These are phyloP conservation scores for Sclerurus mexicanus DNA, from an alignment of 2,113 vertebrate species.

Conservation along the genomic window DNA sequence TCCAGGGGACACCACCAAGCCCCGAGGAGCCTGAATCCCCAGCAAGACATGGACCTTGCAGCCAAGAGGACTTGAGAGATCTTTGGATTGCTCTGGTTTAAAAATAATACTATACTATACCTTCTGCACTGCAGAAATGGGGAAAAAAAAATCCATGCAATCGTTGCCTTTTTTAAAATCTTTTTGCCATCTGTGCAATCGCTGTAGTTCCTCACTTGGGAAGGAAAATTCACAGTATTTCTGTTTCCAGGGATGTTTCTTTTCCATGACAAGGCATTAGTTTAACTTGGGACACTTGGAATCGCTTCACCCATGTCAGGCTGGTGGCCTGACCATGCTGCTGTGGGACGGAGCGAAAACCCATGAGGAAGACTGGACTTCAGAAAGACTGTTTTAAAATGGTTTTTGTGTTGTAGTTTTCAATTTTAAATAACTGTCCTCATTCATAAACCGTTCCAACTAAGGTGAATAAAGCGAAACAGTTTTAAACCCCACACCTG, in stretches of 20 bases:
- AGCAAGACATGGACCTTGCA: fast-evolving
- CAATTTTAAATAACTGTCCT: constrained; percentile 34
- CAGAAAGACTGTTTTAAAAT: background rate
- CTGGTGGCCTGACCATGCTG: background rate
- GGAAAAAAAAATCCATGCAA: background rate
- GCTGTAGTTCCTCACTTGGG: background rate
- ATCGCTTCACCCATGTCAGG: background rate
- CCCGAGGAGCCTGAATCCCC: background rate
- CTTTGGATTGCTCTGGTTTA: background rate
- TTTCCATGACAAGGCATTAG: background rate
- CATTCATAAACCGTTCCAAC: background rate
- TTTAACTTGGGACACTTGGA: background rate
- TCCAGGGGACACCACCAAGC: background rate
- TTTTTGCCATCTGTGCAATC: background rate
- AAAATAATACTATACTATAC: background rate
- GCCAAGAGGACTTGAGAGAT: background rate
- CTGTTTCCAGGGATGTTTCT: background rate
- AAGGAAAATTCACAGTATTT: background rate
- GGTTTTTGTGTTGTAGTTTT: constrained; percentile 6
- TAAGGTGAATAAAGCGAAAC: background rate
- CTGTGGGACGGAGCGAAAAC: background rate
- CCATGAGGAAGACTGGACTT: background rate
- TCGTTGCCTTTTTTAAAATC: background rate
- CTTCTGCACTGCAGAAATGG: background rate
- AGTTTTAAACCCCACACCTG: background rate